Percentiles rank a stretch among this genome's conserved stretches.
phyloP scores from a whole-genome alignment of 2,113 vertebrate species.

The Myrmecophaga tridactyla region DNA sequence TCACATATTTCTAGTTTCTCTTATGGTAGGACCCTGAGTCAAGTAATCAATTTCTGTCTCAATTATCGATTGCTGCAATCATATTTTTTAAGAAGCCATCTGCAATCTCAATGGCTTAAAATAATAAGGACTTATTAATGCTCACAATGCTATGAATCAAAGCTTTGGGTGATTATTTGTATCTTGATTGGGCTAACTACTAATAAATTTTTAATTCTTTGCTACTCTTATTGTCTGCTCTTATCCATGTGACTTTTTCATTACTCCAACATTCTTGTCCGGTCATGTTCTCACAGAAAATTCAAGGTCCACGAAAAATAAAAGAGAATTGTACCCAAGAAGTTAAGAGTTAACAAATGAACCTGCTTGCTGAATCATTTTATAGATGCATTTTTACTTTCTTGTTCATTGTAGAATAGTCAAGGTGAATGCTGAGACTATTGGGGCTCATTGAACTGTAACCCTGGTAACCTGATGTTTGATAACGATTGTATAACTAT shows the following conservation, averaged over 20 bases:
- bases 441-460: no score
- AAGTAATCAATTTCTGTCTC: background rate
- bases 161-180: background rate
- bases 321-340: no score
- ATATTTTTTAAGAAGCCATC: background rate
- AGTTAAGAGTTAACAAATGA: no score
- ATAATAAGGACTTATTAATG: background rate
- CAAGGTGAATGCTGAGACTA: no score
- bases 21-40: background rate
- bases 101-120: background rate
- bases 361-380: no score
- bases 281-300: background rate
- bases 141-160: background rate
- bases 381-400: no score
- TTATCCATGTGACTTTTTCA: background rate
- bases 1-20: background rate
- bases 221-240: background rate
- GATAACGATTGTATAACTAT: no score
- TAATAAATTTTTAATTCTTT: background rate
- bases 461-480: no score
- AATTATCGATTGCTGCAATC: background rate
- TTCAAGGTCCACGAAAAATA: background rate
- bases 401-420: no score
- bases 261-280: background rate
- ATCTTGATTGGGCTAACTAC: background rate